Evolutionary conservation across 2,888 invertebrate species (phyloP), one percentile per base, ranked within the genome.

Genomic region (Gandaritis pyraliata): DNA sequence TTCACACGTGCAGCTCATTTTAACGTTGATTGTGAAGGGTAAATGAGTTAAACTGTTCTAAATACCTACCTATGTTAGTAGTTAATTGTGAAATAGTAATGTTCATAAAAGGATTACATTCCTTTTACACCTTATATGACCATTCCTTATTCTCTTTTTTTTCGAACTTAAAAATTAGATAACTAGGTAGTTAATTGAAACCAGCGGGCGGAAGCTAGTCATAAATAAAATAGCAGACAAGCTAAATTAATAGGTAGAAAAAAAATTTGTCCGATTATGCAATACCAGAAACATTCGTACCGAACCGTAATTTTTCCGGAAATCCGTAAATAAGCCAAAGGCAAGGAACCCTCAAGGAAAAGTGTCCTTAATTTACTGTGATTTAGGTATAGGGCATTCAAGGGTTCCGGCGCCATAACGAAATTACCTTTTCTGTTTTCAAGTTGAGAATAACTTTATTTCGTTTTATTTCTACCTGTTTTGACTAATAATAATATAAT

Each of bases 381-480:
- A 67, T 69, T 69, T 66, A 64, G 43, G 61, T 49, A 59, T 64
- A 65, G 57, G 61, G 46, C 66, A 45, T 53, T 53, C 39, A 58
- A 62, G 54, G 63, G 56, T 56, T 63, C 57, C 63, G 59, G 58
- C 33, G 38, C 57, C 52, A 60, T 62, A 68, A 66, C 60, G 54
- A 64, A 62, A 62, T 66, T 66, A 61, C 60, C 58, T 64, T 64
- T 64, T 56, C 50, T 53, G 55, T 64, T 60, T 61, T 62, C 55
- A 60, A 64, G 61, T 55, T 50, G 13, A 18, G 36, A 50, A 56
- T 66, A 62, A 66, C 64, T 66, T 43, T 16, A 43, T 43, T 43
- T 43, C 11, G 6, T 43, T 2, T 6, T 41, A 41, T 41, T 41
- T 13, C 8, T n/a, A n/a, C n/a, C n/a, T 11, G 15, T 47, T 60